Conservation (phyloP, 2,113 vertebrate genomes). For the mouse (Mus musculus) region GRCm39 chr10:79643001-79643500, state of each 20-base stretch:
- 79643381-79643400: background rate
- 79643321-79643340: too few relatives aligned
- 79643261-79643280: too few relatives aligned
- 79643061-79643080: too few relatives aligned
- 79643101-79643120: background rate
- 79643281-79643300: background rate
- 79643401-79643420: constrained; percentile 90
- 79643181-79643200: background rate
- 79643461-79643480: constrained; percentile 90
- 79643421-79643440: constrained; percentile 96
- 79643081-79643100: rapidly evolving
- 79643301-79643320: background rate
- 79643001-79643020: too few relatives aligned
- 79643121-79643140: background rate
- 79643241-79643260: background rate
- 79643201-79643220: background rate
- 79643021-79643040: too few relatives aligned
- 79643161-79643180: background rate
- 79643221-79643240: background rate
- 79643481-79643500: constrained; percentile 91
- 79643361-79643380: background rate
- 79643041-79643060: too few relatives aligned
- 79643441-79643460: constrained; percentile 91
- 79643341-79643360: too few relatives aligned
- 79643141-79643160: background rate